These are phyloP conservation scores for Entomobrya proxima DNA, from an alignment of 2,888 invertebrate genomes.

Conservation along the genomic window DNA sequence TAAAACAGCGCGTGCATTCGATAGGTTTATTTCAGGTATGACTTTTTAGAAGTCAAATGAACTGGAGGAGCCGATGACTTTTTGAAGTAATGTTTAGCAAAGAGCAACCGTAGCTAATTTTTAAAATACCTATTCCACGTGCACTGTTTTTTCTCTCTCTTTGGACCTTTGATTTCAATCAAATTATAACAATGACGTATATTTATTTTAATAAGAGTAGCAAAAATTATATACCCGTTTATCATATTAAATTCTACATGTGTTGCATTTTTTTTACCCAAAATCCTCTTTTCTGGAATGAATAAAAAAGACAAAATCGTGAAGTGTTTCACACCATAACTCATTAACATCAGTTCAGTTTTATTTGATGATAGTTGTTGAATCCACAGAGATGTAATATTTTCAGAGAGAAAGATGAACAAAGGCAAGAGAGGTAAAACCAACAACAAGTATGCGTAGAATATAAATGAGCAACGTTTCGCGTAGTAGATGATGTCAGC, in stretches of 20 bases:
- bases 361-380: conserved; percentile 32
- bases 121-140: too few relatives aligned
- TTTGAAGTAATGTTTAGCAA: too few relatives aligned
- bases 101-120: too few relatives aligned
- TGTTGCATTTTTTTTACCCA: too few relatives aligned
- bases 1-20: too few relatives aligned
- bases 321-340: conserved; percentile 42
- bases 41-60: too few relatives aligned
- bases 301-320: conserved; percentile 5
- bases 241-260: not conserved
- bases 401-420: conserved; percentile 25
- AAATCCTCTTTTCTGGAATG: not conserved
- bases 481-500: conserved; percentile 57
- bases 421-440: conserved; percentile 25
- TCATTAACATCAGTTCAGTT: conserved; percentile 58
- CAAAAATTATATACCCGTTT: not conserved
- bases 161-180: not conserved
- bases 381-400: not conserved
- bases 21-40: too few relatives aligned
- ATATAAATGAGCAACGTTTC: conserved; percentile 59
- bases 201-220: not conserved
- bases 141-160: too few relatives aligned
- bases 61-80: too few relatives aligned
- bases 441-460: conserved; percentile 43
- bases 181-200: not conserved